phyloP scores from a whole-genome alignment of 2,888 invertebrate genomes.

The Seladonia tumulorum region DNA sequence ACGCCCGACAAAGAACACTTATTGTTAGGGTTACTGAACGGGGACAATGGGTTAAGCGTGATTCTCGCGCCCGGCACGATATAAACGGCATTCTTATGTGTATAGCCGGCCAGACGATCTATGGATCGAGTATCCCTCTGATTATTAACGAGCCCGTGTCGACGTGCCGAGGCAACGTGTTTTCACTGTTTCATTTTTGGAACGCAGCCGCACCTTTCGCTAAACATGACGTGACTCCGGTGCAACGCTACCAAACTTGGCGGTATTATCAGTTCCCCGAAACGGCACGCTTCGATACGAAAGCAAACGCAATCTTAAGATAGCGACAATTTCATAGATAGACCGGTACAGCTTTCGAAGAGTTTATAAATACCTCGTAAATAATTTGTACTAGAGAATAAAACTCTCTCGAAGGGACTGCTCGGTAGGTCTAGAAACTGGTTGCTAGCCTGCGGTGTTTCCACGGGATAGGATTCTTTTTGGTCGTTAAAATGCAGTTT shows the following conservation, averaged over 20 bases:
- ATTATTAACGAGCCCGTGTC: constrained; percentile 29
- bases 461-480: neutral
- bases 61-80: constrained; percentile 51
- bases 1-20: constrained; percentile 59
- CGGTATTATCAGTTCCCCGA: constrained; percentile 17
- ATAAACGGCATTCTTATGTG: constrained; percentile 39
- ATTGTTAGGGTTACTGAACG: constrained; percentile 69
- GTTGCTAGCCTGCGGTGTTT: neutral
- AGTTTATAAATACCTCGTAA: neutral
- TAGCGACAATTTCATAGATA: neutral
- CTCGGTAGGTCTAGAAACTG: neutral
- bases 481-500: neutral
- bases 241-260: constrained; percentile 20
- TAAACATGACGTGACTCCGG: constrained; percentile 8
- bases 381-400: neutral
- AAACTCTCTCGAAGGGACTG: neutral
- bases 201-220: constrained; percentile 12
- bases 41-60: constrained; percentile 61
- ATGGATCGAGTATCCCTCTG: constrained; percentile 14
- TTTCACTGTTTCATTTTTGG: constrained; percentile 37
- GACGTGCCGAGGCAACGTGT: neutral
- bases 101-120: neutral
- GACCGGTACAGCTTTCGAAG: neutral
- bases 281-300: neutral
- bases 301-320: neutral